A percentile compares a stretch with the other conserved stretches of the same genome.
Conservation (phyloP, 2,113 vertebrate genomes). For the Oncorhynchus nerka region DNA sequence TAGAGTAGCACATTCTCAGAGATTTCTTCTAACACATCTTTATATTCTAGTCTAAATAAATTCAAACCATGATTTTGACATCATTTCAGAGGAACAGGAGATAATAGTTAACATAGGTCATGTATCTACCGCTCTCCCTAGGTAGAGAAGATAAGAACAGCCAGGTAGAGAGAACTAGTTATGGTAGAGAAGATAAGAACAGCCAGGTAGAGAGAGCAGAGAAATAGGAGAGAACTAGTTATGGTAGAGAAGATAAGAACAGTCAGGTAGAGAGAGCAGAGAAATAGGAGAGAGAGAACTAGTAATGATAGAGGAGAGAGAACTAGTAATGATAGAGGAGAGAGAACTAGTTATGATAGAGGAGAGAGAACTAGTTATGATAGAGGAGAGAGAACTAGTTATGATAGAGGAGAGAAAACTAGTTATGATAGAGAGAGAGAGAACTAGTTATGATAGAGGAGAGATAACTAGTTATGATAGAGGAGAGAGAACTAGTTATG, state of each 20-base stretch:
- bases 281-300: background rate
- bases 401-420: no score
- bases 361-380: no score
- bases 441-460: no score
- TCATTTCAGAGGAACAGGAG: constrained; percentile 20
- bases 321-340: no score
- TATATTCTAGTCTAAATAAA: constrained; percentile 24
- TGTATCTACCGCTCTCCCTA: constrained; percentile 50
- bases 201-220: no score
- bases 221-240: background rate
- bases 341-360: no score
- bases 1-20: constrained; percentile 12
- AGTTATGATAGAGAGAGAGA: no score
- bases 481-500: no score
- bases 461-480: background rate
- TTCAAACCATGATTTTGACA: constrained; percentile 32
- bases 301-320: background rate
- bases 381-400: background rate
- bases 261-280: no score
- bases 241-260: background rate
- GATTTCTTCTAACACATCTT: constrained; percentile 19
- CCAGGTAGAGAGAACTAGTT: background rate
- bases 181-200: background rate
- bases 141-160: background rate
- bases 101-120: background rate